Base-by-base conservation (phyloP, 2,113 vertebrate genomes). In the Agelaius phoeniceus region DNA sequence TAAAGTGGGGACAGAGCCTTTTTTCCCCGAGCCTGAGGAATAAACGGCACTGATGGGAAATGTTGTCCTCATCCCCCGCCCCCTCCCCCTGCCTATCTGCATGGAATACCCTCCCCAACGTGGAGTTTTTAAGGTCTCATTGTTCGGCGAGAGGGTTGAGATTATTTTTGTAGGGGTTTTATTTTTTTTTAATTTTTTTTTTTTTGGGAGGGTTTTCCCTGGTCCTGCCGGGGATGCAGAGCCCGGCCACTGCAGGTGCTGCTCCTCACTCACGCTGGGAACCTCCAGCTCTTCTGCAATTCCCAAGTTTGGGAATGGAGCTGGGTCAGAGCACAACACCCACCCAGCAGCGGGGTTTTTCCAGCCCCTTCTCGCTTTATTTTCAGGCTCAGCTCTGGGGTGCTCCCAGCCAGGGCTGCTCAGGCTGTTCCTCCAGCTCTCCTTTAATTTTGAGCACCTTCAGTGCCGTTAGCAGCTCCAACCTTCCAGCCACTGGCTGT, bases 101-200 rank as follows among this genome's bases (percentile, higher is more conserved):
- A 75, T 44, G 68, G 61, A 92, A 88, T 90, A 94, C 94, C 88
- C 77, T 30, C 20, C 37, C 55, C 17, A 61, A 83, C n/a, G 55
- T 73, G 82, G 89, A 86, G 63, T 97, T 69, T 96, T 96, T 90
- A 76, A 95, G 91, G 89, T 95, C 94, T 95, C 90, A 89, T 97
- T 96, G 92, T 96, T 97, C 72, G 11, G 83, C 8, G 61, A 58
- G 82, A 93, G 81, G 85, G 79, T 8, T 26, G 81, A 87, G 93
- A 81, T 88, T 58, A 83, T 93, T 95, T 96, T 92, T 24, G 48
- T 52, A 52, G 76, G 59, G 2, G 15, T 81, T 17, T 37, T 37
- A 9, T 37, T 52, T 41, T 33, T 10, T 7, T 31, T 37, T 26
- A 23, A 8, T 52, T 39, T 23, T 16, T 18, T 37, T 9, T 62